Conservation (phyloP, 2,797 vertebrate species). For the Ptychobarbus kaznakovi region DNA sequence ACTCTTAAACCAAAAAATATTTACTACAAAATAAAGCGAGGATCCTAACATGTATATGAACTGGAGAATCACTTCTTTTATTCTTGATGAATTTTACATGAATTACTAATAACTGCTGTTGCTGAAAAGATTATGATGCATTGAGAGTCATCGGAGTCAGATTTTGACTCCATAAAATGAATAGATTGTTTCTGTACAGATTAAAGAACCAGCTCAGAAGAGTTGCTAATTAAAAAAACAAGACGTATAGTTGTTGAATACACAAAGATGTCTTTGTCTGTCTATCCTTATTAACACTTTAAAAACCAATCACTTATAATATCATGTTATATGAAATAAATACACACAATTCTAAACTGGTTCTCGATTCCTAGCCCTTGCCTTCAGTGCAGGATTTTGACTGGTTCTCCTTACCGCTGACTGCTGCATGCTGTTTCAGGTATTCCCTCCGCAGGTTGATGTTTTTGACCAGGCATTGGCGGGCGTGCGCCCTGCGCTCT, state of each 20-base stretch:
- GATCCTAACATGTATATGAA: background rate
- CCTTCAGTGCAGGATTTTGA: background rate
- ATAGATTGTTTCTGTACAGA: no score
- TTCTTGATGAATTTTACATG: background rate
- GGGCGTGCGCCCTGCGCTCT: conserved; percentile 93
- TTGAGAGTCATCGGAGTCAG: no score
- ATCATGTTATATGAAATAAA: background rate
- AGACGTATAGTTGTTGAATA: no score
- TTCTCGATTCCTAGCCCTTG: background rate
- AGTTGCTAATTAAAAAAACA: no score
- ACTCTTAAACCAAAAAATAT: background rate
- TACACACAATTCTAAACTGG: background rate
- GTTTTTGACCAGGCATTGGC: conserved; percentile 97
- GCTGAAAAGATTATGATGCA: background rate
- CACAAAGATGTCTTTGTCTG: no score
- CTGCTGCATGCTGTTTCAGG: conserved; percentile 95
- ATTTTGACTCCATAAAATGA: no score
- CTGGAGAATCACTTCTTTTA: background rate
- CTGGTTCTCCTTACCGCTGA: conserved; percentile 85
- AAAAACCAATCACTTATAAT: no score
- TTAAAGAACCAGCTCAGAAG: no score
- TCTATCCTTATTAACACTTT: no score
- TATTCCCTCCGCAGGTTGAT: conserved; percentile 96
- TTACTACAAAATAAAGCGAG: background rate
- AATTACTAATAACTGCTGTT: background rate